phyloP scores from a whole-genome alignment of 2,888 invertebrate species.

The Andrena chrysosceles region DNA sequence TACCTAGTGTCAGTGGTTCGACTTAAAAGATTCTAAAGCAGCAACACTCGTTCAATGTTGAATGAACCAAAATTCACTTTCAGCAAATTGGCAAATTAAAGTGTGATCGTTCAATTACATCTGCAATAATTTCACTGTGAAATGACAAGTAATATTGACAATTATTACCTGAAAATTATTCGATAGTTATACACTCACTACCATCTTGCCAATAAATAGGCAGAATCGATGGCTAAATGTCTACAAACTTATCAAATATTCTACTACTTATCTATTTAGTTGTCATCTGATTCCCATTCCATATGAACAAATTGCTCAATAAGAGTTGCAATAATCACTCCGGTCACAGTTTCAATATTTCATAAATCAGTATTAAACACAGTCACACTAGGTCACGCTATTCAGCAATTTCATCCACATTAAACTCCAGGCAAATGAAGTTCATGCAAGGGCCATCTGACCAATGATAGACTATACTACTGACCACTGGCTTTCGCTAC shows the following conservation, averaged over 20 bases:
- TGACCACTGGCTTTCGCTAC: neutral
- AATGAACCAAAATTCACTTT: neutral
- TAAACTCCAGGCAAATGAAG: neutral
- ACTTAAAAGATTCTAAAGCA: neutral
- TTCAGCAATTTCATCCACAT: neutral
- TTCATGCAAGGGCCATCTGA: neutral
- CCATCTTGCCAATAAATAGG: neutral
- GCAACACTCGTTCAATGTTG: neutral
- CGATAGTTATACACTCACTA: neutral
- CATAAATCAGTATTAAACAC: neutral
- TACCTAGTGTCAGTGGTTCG: neutral
- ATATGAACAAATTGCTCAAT: neutral
- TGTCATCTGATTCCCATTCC: neutral
- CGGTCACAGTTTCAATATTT: neutral
- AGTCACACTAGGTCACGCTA: neutral
- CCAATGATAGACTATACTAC: constrained; percentile 14
- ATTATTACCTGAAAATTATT: too few relatives aligned
- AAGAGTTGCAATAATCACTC: neutral
- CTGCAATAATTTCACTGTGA: neutral
- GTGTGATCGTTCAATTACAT: neutral
- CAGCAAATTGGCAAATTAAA: neutral
- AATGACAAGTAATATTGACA: neutral
- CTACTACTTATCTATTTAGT: neutral
- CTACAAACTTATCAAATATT: too few relatives aligned
- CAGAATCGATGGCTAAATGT: neutral